Evolutionary conservation across 2,113 vertebrate genomes (phyloP).

Genomic region (Malurus elegans): DNA sequence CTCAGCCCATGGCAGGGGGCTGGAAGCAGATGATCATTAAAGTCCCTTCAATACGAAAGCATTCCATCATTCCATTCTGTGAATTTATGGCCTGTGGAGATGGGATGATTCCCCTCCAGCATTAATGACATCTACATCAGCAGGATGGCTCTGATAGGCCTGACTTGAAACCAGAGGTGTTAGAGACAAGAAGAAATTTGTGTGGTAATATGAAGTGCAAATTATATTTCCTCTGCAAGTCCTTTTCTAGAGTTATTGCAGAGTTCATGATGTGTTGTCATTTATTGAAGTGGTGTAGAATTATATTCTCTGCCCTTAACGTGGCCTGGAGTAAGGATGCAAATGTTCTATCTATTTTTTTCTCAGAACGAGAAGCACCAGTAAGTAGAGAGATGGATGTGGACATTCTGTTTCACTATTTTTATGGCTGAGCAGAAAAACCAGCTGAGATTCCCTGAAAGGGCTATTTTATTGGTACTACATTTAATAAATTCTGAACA

Average conservation of each 20-base stretch:
- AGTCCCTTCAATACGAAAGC: background rate
- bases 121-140: background rate
- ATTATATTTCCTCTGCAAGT: background rate
- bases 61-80: background rate
- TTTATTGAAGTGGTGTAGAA: background rate
- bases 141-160: background rate
- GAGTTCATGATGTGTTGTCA: background rate
- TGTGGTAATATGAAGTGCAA: background rate
- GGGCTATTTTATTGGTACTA: background rate
- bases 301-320: background rate
- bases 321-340: background rate
- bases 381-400: background rate
- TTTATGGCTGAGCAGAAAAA: background rate
- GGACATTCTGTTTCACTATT: background rate
- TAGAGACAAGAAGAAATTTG: background rate
- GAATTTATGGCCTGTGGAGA: background rate
- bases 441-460: background rate
- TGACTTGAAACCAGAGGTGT: background rate
- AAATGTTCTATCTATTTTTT: background rate
- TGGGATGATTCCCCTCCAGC: no score
- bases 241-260: background rate
- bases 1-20: background rate
- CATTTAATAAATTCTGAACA: background rate
- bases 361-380: background rate
- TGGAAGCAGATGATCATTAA: background rate